Evolutionary conservation across 92 coral and sea anemone species (phyloP), one percentile per base, ranked within the genome.

Genomic region (Bergia sp.): DNA sequence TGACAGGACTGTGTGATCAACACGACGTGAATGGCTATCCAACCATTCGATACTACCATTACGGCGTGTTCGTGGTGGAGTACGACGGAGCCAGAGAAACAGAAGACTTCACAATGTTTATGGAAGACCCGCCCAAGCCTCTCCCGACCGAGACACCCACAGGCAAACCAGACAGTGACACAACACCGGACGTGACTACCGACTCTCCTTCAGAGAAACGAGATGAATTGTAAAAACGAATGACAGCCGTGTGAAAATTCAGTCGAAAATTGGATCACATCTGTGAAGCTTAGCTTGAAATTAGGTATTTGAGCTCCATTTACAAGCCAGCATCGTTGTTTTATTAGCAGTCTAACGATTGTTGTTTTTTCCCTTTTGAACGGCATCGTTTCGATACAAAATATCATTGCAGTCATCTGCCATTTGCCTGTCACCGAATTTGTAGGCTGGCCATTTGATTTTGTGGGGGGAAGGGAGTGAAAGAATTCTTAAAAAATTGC

Each of bases 1-100:
- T 29, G 64, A 5, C 86, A 96, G 99, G 81, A 84, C 82, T 96
- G 71, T 96, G 99, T 73, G 95, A 92, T 89, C 92, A 82, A 44
- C 97, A 97, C 77, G 94, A 94, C 41, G 98, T 97, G 13, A 90
- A 88, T 67, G 99, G 98, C 49, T 97, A 95, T 82, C 99, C 99
- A 11, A 97, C 96, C 57, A 93, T 97, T 86, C 93, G 91, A 81
- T 94, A 94, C 90, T 97, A 97, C 88, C 86, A 91, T 57, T 94
- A 82, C 77, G 98, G 99, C 23, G 76, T 81, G 18, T 92, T 86
- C 86, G 90, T 92, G 57, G 92, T 94, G 40, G 98, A 96, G 85
- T 95, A 95, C 83, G 99, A 96, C 85, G 96, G 98, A 5, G 92
- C 88, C 47, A 89, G 98, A 85, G 94, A 94, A 38, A 75, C 93